These are phyloP conservation scores for Melanocharis versteri DNA, from an alignment of 2,113 vertebrate genomes.

Conservation along the genomic window DNA sequence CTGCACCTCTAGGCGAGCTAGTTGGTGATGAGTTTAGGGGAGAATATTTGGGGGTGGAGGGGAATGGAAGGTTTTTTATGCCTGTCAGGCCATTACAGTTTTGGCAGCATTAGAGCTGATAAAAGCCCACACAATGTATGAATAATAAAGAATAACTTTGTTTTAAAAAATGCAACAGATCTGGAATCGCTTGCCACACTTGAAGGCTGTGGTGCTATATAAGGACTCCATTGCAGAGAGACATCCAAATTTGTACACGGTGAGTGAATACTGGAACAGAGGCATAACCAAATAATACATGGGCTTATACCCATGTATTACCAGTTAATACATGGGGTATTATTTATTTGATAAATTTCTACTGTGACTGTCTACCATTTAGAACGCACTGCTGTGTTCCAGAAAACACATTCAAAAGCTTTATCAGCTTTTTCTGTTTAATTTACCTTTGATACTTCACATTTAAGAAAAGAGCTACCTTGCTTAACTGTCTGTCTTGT, in stretches of 20 bases:
- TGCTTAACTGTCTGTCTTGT: background rate
- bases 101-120: background rate
- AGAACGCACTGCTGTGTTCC: background rate
- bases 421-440: background rate
- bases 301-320: background rate
- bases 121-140: background rate
- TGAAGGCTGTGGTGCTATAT: constrained; percentile 86
- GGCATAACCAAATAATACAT: background rate
- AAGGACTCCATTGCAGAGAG: constrained; percentile 66
- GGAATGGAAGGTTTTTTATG: background rate
- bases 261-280: constrained; percentile 40
- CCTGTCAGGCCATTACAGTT: background rate
- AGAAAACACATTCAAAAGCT: background rate
- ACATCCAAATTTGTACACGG: constrained; percentile 75
- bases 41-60: background rate
- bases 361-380: background rate
- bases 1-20: fast-evolving
- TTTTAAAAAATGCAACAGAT: constrained; percentile 67
- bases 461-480: background rate
- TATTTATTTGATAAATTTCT: background rate
- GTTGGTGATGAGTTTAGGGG: background rate
- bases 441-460: background rate
- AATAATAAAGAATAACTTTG: background rate
- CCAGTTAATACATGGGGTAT: background rate
- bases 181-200: constrained; percentile 74